Evolutionary conservation across 1,140 invertebrate genomes (phyloP), one percentile per base, ranked within the genome.

Genomic region (Drosophila baimaii): DNA sequence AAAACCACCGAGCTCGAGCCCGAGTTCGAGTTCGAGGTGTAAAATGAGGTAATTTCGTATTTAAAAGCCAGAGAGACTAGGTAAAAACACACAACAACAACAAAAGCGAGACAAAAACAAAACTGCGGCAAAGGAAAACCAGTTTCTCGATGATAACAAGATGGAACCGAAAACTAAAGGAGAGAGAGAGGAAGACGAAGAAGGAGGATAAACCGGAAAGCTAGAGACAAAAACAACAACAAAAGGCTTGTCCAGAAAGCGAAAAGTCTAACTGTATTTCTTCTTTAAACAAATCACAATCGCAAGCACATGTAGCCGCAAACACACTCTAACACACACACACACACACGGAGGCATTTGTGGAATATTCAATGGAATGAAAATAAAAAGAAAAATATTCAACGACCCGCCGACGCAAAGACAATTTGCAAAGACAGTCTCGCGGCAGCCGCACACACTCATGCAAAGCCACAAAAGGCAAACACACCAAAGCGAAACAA

Each of bases 31-130:
- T 54, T 74, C 31, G 46, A 77, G 47, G 84, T 89, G 84, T 88
- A 71, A 88, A 88, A 89, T 88, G 83, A 89, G 83, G 84, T 88
- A 88, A 88, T 88, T 88, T 79, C 13, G 52, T 77, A 83, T 79
- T 70, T 68, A 73, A 86, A 73, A 70, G 49, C 37, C 62, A 37
- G 59, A 61, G 55, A 54, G 51, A 54, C 33, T 21, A 65, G 69
- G 47, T 69, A 71, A 81, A 64, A 51, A 47, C 44, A 41, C 35
- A 35, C 15, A 41, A 58, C 44, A 68, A 61, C 55, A 44, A 35
- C 12, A 29, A 31, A 31, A 31, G 21, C 15, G 17, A 57, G 33
- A 68, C 59, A 56, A 54, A 44, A 63, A 68, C 44, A 79, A 79
- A 55, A 46, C 41, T 37, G 73, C 51, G 74, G 59, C 19, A 54